Conservation (phyloP, 2,888 invertebrate genomes). For the Xanthia togata region DNA sequence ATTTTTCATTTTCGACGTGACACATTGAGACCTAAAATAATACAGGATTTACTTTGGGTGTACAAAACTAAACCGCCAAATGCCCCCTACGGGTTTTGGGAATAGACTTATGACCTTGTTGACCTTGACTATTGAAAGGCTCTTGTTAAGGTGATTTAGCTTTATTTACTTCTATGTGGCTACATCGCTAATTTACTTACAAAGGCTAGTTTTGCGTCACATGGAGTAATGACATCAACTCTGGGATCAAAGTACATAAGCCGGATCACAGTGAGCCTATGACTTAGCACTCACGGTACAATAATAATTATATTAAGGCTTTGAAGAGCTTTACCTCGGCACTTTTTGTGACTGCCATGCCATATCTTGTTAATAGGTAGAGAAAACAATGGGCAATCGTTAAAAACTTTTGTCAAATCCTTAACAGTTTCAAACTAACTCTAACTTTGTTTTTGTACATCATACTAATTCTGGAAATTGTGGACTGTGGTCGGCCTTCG, state of each 20-base stretch:
- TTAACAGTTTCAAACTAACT: background rate
- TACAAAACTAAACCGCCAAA: constrained; percentile 39
- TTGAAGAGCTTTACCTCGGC: constrained; percentile 23
- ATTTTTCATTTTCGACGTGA: constrained; percentile 23
- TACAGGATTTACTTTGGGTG: constrained; percentile 2
- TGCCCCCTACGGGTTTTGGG: background rate
- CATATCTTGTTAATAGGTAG: constrained; percentile 5
- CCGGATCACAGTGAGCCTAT: constrained; percentile 42
- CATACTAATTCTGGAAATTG: background rate
- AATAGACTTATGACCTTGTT: constrained; percentile 11
- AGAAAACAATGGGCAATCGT: background rate
- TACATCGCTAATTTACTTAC: constrained; percentile 31
- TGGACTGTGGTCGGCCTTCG: background rate
- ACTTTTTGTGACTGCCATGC: constrained; percentile 31
- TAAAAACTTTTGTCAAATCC: constrained; percentile 22
- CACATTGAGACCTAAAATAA: constrained; percentile 13
- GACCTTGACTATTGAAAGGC: constrained; percentile 22
- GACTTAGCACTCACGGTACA: constrained; percentile 32
- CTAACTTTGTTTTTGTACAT: constrained; percentile 11
- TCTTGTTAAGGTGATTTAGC: constrained; percentile 27
- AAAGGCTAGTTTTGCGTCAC: constrained; percentile 59
- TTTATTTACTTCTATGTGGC: constrained; percentile 21
- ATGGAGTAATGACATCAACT: constrained; percentile 55
- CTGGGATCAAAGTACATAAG: constrained; percentile 48
- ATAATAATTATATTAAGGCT: constrained; percentile 43